phyloP scores from a whole-genome alignment of 2,888 invertebrate genomes.

The Orthonevra nobilis region DNA sequence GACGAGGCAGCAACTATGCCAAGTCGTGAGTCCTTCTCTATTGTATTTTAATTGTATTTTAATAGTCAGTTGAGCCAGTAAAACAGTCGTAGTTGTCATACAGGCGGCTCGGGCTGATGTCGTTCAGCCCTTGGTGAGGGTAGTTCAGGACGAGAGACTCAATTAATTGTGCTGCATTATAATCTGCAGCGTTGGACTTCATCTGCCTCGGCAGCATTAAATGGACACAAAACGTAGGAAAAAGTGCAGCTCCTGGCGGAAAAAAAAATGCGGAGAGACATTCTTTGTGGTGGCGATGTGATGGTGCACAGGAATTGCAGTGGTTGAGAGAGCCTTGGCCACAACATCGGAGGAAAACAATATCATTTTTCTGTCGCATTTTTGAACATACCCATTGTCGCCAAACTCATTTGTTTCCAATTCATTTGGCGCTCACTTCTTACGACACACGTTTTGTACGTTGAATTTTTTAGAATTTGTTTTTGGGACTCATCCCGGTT shows the following conservation, averaged over 20 bases:
- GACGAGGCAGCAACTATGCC: constrained; percentile 53
- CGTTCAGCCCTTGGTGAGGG: constrained; percentile 23
- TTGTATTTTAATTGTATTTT: constrained; percentile 64
- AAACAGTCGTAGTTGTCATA: too few species aligned
- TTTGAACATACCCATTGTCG: background rate
- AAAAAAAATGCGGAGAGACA: constrained; percentile 4
- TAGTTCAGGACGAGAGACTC: constrained; percentile 28
- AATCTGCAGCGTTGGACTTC: constrained; percentile 61
- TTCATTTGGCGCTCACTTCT: too few species aligned
- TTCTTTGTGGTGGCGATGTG: too few species aligned
- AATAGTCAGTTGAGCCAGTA: constrained; percentile 41
- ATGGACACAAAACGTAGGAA: background rate
- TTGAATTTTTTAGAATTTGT: too few species aligned
- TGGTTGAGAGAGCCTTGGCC: constrained; percentile 15
- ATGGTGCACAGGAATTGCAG: constrained; percentile 26
- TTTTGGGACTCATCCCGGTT: too few species aligned
- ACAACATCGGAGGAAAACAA: constrained; percentile 3
- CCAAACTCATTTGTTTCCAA: too few species aligned
- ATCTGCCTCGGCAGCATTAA: constrained; percentile 18
- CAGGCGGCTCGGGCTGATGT: too few species aligned
- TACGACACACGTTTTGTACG: too few species aligned
- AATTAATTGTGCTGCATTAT: constrained; percentile 62
- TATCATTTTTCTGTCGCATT: constrained; percentile 26
- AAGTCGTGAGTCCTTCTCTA: constrained; percentile 42
- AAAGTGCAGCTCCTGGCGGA: background rate